Evolutionary conservation across 2,113 vertebrate genomes (phyloP).

Genomic region (Xenotilapia longispinis): DNA sequence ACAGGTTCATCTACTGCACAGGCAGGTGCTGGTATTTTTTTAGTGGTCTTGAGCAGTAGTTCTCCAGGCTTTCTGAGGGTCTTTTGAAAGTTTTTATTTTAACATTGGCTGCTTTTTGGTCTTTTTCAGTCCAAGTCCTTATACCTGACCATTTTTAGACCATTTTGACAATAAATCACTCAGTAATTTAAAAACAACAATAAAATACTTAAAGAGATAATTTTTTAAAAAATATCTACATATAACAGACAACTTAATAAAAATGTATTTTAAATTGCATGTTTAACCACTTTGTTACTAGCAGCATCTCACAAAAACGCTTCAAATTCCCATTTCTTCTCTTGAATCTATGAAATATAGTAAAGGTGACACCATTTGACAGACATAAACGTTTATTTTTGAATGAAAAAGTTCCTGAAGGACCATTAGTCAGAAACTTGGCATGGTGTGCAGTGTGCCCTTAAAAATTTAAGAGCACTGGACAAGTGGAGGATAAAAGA

Average conservation of each 20-base stretch:
- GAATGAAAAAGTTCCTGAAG: background rate
- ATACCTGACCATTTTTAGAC: background rate
- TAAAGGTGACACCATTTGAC: background rate
- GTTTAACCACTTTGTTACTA: background rate
- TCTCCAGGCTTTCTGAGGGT: background rate
- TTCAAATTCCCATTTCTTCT: background rate
- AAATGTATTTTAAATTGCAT: background rate
- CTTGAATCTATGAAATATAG: background rate
- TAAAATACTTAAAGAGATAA: background rate
- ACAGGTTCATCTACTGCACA: background rate
- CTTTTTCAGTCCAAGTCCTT: background rate
- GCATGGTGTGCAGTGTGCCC: background rate
- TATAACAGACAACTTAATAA: background rate
- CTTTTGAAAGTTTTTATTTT: background rate
- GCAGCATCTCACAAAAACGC: background rate
- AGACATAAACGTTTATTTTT: background rate
- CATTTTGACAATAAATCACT: background rate
- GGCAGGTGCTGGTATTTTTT: background rate
- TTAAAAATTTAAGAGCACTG: background rate
- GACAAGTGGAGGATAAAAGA: background rate
- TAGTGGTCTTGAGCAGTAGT: background rate
- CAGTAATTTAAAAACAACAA: background rate
- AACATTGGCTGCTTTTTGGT: rapidly evolving
- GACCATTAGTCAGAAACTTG: background rate
- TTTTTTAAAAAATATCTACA: rapidly evolving